These are phyloP conservation scores for Scomber colias DNA, from an alignment of 2,113 vertebrate species.

Conservation along the genomic window DNA sequence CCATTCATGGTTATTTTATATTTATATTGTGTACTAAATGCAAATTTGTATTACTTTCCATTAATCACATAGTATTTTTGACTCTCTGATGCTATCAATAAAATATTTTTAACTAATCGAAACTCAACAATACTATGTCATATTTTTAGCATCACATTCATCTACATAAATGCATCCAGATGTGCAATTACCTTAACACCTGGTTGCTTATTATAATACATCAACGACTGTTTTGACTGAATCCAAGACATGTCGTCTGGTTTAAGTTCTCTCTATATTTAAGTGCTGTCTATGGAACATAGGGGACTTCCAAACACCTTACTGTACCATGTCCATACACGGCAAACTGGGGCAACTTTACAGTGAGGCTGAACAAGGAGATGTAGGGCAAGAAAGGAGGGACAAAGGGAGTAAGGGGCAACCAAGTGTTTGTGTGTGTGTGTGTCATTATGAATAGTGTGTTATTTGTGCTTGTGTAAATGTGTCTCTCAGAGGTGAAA, in stretches of 20 bases:
- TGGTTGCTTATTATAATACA: not conserved
- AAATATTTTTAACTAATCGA: not conserved
- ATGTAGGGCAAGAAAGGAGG: slow-evolving; percentile 3
- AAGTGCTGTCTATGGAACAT: not conserved
- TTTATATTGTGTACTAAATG: not conserved
- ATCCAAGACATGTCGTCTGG: not conserved
- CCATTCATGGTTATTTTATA: not conserved
- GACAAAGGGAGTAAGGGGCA: slow-evolving; percentile 30
- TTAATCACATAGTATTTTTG: not conserved
- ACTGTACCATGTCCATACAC: slow-evolving; percentile 4
- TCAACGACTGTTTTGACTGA: not conserved
- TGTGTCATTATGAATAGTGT: not conserved
- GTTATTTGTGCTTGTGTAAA: slow-evolving; percentile 37
- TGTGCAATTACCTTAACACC: not conserved
- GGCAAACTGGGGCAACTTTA: slow-evolving; percentile 7
- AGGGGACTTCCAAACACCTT: slow-evolving; percentile 7
- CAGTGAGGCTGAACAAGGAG: slow-evolving; percentile 12
- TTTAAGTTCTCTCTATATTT: not conserved
- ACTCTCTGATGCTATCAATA: not conserved
- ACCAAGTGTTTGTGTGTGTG: slow-evolving; percentile 1
- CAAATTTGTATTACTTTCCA: not conserved
- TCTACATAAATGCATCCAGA: not conserved
- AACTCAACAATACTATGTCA: too few relatives aligned
- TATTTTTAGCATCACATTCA: not conserved
- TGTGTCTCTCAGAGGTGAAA: slow-evolving; percentile 60